Evolutionary conservation across 2,888 invertebrate species (phyloP).

Genomic region (Charanyca ferruginea): DNA sequence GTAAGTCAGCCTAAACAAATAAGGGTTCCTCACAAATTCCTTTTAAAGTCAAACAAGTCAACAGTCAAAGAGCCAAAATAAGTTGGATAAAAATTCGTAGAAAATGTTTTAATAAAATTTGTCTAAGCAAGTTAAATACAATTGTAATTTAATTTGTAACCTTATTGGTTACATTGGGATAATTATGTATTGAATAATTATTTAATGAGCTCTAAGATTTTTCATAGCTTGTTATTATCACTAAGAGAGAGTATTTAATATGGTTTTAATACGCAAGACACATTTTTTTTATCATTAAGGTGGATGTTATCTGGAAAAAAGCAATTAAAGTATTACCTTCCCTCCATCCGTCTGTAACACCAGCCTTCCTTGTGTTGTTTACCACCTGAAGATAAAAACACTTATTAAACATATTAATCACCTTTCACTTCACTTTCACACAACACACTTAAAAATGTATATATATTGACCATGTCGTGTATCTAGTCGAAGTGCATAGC

Average conservation of each 20-base stretch:
- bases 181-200: too few species aligned
- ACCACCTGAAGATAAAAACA: constrained; percentile 89
- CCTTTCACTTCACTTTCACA: constrained; percentile 73
- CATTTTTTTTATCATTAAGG: too few species aligned
- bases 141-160: too few species aligned
- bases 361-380: constrained; percentile 93
- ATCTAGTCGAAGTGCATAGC: constrained; percentile 74
- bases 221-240: too few species aligned
- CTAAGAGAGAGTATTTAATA: too few species aligned
- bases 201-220: neutral
- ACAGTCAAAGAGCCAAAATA: too few species aligned
- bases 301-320: neutral
- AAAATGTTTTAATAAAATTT: too few species aligned
- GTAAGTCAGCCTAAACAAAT: neutral
- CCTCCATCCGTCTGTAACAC: constrained; percentile 89
- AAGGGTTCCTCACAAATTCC: neutral
- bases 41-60: too few species aligned
- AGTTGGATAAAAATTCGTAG: too few species aligned
- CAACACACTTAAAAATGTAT: constrained; percentile 48
- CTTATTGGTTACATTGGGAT: too few species aligned
- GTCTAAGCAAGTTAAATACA: neutral
- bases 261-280: too few species aligned
- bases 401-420: constrained; percentile 66
- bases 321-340: constrained; percentile 79
- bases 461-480: constrained; percentile 80